phyloP scores from a whole-genome alignment of 2,797 vertebrate species.

The Gallirallus australis region DNA sequence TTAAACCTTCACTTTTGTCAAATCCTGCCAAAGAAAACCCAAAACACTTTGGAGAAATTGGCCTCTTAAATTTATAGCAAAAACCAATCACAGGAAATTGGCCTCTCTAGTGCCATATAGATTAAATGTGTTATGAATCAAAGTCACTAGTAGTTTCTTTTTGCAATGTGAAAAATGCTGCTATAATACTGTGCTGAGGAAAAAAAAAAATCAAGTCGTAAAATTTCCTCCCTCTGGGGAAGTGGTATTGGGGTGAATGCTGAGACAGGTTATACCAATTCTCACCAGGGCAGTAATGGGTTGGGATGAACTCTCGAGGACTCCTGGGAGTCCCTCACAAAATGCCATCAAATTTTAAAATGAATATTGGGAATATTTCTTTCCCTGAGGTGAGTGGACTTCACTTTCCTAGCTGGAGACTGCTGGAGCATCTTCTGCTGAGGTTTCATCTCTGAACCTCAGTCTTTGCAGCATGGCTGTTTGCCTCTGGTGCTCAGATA shows the following conservation, averaged over 20 bases:
- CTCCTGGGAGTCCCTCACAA: background rate
- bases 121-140: conserved; percentile 19
- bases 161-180: background rate
- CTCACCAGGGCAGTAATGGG: background rate
- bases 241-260: background rate
- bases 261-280: background rate
- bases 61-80: conserved; percentile 16
- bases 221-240: background rate
- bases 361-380: background rate
- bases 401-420: background rate
- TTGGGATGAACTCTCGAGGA: background rate
- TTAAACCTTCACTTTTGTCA: background rate
- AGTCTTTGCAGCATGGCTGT: background rate
- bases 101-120: background rate
- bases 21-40: conserved; percentile 17
- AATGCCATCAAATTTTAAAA: background rate
- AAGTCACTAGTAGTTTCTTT: conserved; percentile 4
- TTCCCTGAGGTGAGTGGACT: background rate
- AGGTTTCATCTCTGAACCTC: background rate
- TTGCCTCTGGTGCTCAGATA: background rate
- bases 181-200: background rate
- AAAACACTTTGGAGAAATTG: conserved; percentile 14
- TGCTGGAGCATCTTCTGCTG: background rate
- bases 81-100: conserved; percentile 33
- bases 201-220: background rate